Evolutionary conservation across 2,113 vertebrate species (phyloP).

Genomic region (Oreochromis spilurus): DNA sequence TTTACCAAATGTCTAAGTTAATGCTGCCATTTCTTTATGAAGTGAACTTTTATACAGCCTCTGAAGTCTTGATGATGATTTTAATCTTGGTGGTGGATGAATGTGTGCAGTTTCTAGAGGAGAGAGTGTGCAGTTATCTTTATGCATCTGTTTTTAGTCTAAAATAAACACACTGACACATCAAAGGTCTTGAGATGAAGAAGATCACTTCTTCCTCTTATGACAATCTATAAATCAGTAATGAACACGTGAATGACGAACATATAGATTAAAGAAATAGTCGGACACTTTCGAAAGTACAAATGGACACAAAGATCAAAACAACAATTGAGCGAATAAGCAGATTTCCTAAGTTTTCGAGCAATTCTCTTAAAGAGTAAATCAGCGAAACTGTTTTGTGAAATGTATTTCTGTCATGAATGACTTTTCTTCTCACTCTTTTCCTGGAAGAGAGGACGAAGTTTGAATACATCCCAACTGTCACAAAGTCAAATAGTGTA

Average conservation of each 20-base stretch:
- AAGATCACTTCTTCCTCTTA: not conserved
- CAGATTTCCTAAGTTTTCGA: not conserved
- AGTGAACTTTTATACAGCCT: constrained; percentile 2
- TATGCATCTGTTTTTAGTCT: not conserved
- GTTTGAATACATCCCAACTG: not conserved
- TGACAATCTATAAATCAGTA: not conserved
- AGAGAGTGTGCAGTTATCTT: not conserved
- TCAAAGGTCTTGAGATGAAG: not conserved
- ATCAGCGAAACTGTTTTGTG: not conserved
- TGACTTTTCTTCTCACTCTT: not conserved
- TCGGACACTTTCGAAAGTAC: not conserved
- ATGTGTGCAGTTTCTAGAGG: not conserved
- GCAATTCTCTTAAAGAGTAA: not conserved
- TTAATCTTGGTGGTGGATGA: not conserved
- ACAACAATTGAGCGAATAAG: not conserved
- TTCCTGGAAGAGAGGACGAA: not conserved
- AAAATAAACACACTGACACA: not conserved
- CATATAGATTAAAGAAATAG: not conserved
- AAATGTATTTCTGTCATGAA: not conserved
- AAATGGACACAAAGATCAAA: not conserved
- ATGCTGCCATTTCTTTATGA: not conserved
- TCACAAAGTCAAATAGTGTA: not conserved
- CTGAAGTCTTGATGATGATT: not conserved
- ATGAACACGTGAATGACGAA: not conserved
- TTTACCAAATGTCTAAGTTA: not conserved